phyloP scores from a whole-genome alignment of 2,797 vertebrate genomes.

The Thripadectes ignobilis region DNA sequence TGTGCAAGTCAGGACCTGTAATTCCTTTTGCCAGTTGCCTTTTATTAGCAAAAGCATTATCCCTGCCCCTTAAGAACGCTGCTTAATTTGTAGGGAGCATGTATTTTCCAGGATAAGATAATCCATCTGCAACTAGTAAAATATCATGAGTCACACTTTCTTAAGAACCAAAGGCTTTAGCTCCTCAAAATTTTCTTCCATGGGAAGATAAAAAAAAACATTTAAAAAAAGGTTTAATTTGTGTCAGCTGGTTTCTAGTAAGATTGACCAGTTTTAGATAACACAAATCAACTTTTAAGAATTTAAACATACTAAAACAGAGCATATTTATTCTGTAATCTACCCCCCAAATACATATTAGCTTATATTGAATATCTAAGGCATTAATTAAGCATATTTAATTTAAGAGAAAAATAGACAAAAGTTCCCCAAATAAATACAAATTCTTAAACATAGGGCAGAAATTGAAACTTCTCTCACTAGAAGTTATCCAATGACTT shows the following conservation, averaged over 20 bases:
- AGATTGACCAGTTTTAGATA: neutral
- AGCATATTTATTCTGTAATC: neutral
- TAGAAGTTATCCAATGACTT: neutral
- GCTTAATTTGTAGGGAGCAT: neutral
- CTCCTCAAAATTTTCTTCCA: neutral
- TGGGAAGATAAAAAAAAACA: neutral
- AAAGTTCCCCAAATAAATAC: neutral
- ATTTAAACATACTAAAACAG: neutral
- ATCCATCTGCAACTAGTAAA: neutral
- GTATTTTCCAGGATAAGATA: neutral
- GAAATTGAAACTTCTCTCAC: neutral
- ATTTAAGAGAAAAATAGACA: neutral
- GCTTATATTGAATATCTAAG: neutral
- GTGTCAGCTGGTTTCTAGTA: neutral
- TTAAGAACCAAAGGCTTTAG: neutral
- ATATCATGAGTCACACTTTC: neutral
- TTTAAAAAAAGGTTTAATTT: neutral
- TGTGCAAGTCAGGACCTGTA: neutral
- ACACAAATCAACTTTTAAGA: neutral
- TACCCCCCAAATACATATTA: neutral
- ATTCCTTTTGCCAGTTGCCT: neutral
- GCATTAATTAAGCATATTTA: neutral
- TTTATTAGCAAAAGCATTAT: neutral
- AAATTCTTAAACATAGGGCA: neutral
- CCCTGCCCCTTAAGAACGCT: neutral